These are phyloP conservation scores for Diprion similis DNA, from an alignment of 1,140 invertebrate species.

Conservation along the genomic window DNA sequence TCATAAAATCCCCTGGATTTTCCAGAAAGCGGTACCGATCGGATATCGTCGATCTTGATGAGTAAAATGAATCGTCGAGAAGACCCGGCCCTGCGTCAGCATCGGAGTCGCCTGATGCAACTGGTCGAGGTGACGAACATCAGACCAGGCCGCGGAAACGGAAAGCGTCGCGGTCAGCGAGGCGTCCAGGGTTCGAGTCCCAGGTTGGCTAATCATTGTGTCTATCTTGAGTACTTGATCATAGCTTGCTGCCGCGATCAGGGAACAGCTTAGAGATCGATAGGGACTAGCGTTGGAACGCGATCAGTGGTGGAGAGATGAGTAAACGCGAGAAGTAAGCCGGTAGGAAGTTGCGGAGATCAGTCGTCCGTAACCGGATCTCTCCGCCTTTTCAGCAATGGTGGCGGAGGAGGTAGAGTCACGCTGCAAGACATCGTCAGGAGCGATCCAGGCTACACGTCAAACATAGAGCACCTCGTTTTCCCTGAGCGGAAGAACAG, in stretches of 20 bases:
- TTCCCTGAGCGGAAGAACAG: constrained; percentile 61
- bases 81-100: constrained; percentile 56
- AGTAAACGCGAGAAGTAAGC: neutral
- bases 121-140: constrained; percentile 57
- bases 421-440: constrained; percentile 57
- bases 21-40: constrained; percentile 28
- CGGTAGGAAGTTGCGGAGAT: no score
- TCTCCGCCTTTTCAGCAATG: constrained; percentile 42
- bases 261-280: constrained; percentile 44
- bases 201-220: constrained; percentile 35
- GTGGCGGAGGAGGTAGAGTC: constrained; percentile 40
- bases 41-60: constrained; percentile 26
- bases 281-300: constrained; percentile 49
- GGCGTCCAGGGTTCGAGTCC: constrained; percentile 44
- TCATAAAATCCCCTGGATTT: constrained; percentile 23
- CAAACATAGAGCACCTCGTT: constrained; percentile 67
- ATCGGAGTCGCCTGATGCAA: constrained; percentile 56
- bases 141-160: constrained; percentile 53
- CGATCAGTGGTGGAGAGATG: constrained; percentile 21
- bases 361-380: neutral
- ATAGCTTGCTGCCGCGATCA: constrained; percentile 21
- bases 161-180: constrained; percentile 52
- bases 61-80: constrained; percentile 56
- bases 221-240: neutral
- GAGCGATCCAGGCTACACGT: constrained; percentile 63